phyloP scores from a whole-genome alignment of 2,113 vertebrate species.

The Cyphomyrus discorhynchus region DNA sequence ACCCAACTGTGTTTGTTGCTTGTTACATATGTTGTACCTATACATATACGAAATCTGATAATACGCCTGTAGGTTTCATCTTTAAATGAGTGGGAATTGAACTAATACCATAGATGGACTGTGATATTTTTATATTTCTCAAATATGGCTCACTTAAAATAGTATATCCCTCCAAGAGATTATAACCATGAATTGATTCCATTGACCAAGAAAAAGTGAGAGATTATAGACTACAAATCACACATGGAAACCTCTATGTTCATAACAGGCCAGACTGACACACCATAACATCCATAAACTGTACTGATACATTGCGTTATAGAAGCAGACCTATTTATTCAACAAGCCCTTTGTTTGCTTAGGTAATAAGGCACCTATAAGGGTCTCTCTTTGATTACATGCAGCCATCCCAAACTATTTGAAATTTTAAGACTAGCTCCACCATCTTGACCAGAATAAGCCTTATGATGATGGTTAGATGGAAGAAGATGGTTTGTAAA shows the following conservation, averaged over 20 bases:
- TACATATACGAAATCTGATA: background rate
- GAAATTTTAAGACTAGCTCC: background rate
- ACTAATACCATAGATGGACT: background rate
- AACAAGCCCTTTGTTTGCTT: background rate
- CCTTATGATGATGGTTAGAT: background rate
- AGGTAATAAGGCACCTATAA: background rate
- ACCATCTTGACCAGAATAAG: background rate
- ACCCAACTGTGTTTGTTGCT: background rate
- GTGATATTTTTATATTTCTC: background rate
- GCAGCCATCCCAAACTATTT: background rate
- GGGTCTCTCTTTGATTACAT: background rate
- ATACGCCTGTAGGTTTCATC: background rate
- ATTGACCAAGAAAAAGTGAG: background rate
- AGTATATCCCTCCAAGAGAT: background rate
- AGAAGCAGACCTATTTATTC: too few species aligned
- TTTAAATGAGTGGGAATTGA: background rate
- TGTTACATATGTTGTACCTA: background rate
- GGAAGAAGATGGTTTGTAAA: background rate
- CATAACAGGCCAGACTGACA: background rate
- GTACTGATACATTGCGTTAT: too few species aligned
- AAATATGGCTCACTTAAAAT: background rate
- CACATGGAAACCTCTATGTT: background rate
- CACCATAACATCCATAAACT: background rate
- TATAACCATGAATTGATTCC: background rate
- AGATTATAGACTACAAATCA: background rate